phyloP scores from a whole-genome alignment of 1,140 invertebrate genomes.

The Aplysia californica region DNA sequence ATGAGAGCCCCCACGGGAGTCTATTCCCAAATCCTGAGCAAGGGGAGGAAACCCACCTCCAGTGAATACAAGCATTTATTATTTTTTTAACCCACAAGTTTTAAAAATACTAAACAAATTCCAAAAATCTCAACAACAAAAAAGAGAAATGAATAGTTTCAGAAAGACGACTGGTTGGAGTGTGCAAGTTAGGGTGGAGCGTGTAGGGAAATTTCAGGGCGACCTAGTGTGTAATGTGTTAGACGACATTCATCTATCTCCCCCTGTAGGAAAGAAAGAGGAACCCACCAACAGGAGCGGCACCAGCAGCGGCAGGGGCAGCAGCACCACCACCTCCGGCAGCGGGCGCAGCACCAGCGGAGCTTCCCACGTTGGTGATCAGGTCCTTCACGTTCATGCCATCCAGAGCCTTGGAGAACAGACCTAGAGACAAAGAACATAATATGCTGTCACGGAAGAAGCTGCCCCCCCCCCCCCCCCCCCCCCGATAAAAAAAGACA shows the following conservation, averaged over 20 bases:
- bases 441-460: too few relatives aligned
- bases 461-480: too few relatives aligned
- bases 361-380: constrained; percentile 94
- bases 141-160: not conserved
- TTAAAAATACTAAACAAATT: too few relatives aligned
- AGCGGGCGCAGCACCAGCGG: constrained; percentile 85
- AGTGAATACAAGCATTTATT: not conserved
- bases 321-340: constrained; percentile 76
- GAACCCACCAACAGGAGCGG: constrained; percentile 31
- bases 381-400: constrained; percentile 93
- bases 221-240: too few relatives aligned
- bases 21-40: too few relatives aligned
- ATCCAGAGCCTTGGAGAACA: constrained; percentile 97
- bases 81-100: not conserved
- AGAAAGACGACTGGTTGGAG: not conserved
- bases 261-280: too few relatives aligned
- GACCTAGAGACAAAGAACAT: constrained; percentile 70
- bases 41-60: too few relatives aligned
- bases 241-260: too few relatives aligned
- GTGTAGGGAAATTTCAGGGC: too few relatives aligned
- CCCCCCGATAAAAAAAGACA: too few relatives aligned
- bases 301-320: constrained; percentile 76
- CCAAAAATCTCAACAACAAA: too few relatives aligned
- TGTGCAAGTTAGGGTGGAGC: too few relatives aligned
- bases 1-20: not conserved